Conservation (phyloP, 2,113 vertebrate genomes). For the Zosterops lateralis region DNA sequence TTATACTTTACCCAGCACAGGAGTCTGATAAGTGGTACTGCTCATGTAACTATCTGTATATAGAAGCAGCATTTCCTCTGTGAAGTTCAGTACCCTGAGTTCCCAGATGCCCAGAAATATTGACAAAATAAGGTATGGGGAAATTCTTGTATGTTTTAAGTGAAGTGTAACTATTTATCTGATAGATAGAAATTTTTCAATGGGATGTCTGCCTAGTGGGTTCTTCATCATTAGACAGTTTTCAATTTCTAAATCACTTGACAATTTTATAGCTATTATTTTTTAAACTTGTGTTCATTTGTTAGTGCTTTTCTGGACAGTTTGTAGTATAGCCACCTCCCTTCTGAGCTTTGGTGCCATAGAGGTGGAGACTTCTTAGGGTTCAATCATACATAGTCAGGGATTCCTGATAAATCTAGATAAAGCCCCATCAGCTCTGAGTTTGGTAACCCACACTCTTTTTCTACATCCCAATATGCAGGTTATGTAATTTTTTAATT, state of each 20-base stretch:
- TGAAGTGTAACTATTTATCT: neutral
- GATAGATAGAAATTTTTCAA: neutral
- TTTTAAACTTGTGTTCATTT: neutral
- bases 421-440: neutral
- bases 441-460: rapidly evolving
- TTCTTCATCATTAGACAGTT: neutral
- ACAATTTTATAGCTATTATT: neutral
- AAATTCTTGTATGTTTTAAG: neutral
- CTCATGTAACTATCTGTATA: neutral
- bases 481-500: neutral
- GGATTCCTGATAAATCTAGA: neutral
- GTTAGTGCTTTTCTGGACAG: neutral
- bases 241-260: neutral
- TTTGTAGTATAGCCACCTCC: neutral
- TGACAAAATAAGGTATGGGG: neutral
- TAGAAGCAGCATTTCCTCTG: neutral
- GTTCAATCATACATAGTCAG: neutral
- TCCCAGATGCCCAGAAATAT: neutral
- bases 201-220: neutral
- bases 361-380: neutral
- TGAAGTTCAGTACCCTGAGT: neutral
- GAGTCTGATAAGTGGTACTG: neutral
- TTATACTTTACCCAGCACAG: neutral
- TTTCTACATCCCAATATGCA: neutral
- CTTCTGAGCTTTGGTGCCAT: neutral